Base-by-base conservation (phyloP, 2,113 vertebrate species). In the Larimichthys crocea region DNA sequence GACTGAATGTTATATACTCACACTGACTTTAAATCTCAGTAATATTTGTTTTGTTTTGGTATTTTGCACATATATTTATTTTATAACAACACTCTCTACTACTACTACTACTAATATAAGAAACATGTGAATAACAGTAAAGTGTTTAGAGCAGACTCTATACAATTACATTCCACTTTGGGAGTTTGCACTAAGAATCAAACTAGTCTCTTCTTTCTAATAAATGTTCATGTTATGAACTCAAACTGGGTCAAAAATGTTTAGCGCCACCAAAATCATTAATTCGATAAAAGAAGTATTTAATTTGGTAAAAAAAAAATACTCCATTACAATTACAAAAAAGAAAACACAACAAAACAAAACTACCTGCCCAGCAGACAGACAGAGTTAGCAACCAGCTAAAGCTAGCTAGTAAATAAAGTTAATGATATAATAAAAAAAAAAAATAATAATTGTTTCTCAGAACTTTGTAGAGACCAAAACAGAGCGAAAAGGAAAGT, bases 1-100 rank as follows among this genome's bases (percentile, higher is more conserved):
- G 35, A 42, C 60, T 74, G 29, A 14, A 29, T 19, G 62, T 88
- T 79, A 79, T 57, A 65, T 64, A 82, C 85, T 78, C 55, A 67
- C 35, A 52, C 11, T 56, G 15, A 76, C 52, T 69, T 20, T 40
- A 11, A 71, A 20, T 50, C 40, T 79, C 14, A 49, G 4, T 65
- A 35, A 16, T 8, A 46, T 35, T 44, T 40, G 10, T 29, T 65
- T n/a, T 46, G 7, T 24, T 84, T 62, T 42, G 2, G 22, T 53
- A 42, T 31, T 53, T 57, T 50, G 29, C 20, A 42, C 0, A 0
- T 42, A 3, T n/a, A 35, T 44, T 24, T 1, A 14, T 64, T 64
- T 16, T 10, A 5, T 64, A 42, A 22, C 22, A 24, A 24, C 42
- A 22, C 35, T 15, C 20, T 15, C 57, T 11, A 19, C 20, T 61